Conservation (phyloP, 2,113 vertebrate species). For the Agapornis roseicollis region DNA sequence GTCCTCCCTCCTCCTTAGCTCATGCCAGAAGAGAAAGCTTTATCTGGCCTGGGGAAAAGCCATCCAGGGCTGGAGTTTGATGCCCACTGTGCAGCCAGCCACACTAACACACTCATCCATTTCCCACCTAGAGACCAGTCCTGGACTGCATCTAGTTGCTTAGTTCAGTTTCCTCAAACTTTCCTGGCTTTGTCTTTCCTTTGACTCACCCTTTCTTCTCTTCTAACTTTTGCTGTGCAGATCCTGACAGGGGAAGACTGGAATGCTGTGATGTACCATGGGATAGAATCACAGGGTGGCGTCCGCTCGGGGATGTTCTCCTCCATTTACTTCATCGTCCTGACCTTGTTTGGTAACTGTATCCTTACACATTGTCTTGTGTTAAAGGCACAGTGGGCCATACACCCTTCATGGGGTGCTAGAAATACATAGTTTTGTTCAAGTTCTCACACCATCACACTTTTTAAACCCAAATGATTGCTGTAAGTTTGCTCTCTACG, state of each 20-base stretch:
- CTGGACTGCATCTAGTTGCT: not conserved
- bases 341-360: conserved; percentile 97
- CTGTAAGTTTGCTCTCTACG: not conserved
- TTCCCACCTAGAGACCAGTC: not conserved
- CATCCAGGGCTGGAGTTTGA: too few relatives aligned
- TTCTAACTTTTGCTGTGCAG: conserved; percentile 41
- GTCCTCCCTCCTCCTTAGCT: not conserved
- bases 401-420: too few relatives aligned
- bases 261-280: conserved; percentile 97
- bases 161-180: not conserved
- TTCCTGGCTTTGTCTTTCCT: not conserved
- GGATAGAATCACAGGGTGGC: conserved; percentile 91
- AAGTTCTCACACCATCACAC: not conserved
- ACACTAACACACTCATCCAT: fast-evolving
- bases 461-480: not conserved
- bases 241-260: conserved; percentile 96
- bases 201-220: not conserved
- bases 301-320: conserved; percentile 94
- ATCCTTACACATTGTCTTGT: conserved; percentile 78
- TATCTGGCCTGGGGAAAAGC: not conserved
- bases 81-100: not conserved
- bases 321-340: conserved; percentile 93
- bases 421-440: not conserved
- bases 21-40: not conserved
- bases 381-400: not conserved